Percentiles rank a stretch among this genome's conserved stretches.
These are phyloP conservation scores for Dicerorhinus sumatrensis DNA, from an alignment of 2,113 vertebrate genomes.

Conservation along the genomic window DNA sequence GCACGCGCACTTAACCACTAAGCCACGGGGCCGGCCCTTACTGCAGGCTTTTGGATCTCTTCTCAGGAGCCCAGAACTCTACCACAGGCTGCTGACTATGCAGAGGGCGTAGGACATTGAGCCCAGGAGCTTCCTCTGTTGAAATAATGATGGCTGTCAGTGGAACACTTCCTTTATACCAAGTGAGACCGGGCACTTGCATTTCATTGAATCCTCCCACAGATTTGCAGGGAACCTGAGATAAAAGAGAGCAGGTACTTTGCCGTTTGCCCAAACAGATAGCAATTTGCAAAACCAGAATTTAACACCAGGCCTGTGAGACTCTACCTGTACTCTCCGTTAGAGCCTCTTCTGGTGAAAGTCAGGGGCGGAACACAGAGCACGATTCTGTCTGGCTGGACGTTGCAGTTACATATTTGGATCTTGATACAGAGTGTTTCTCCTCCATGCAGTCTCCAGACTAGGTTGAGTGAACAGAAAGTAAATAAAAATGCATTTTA, in stretches of 20 bases:
- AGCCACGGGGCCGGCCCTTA: too few relatives aligned
- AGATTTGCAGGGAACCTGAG: not conserved
- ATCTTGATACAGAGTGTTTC: not conserved
- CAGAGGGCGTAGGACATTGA: too few relatives aligned
- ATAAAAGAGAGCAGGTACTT: not conserved
- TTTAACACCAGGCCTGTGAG: not conserved
- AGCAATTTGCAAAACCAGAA: not conserved
- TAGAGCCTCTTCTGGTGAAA: not conserved
- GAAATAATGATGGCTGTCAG: conserved; percentile 69
- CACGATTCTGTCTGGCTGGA: not conserved
- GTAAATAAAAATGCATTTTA: not conserved
- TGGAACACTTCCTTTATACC: not conserved
- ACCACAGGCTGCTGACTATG: not conserved
- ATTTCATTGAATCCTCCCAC: not conserved
- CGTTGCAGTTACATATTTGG: not conserved
- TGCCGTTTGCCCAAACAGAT: not conserved
- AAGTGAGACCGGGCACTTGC: not conserved
- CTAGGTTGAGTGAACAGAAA: not conserved
- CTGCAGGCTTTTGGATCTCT: not conserved
- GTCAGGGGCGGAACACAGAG: not conserved
- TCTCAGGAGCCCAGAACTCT: not conserved
- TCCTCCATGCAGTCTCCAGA: not conserved
- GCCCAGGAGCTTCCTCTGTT: not conserved
- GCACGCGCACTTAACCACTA: too few relatives aligned
- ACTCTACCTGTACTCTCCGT: not conserved